These are phyloP conservation scores for Crenichthys baileyi DNA, from an alignment of 2,797 vertebrate genomes.

Conservation along the genomic window DNA sequence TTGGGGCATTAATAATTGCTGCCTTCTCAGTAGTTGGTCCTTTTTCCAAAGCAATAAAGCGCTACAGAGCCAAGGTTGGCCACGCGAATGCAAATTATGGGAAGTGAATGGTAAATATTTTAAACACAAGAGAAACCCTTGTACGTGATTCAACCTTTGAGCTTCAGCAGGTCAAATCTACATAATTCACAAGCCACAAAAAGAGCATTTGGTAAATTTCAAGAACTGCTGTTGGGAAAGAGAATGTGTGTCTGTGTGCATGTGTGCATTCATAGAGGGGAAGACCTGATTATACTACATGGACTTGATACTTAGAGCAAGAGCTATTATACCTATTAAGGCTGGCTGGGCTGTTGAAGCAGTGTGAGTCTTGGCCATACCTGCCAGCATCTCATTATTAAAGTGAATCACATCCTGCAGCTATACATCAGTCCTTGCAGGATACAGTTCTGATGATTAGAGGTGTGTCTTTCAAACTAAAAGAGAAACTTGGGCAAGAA, in stretches of 20 bases:
- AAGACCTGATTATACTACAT: conserved; percentile 73
- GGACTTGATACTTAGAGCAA: conserved; percentile 76
- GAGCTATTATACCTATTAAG: conserved; percentile 82
- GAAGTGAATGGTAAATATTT: conserved; percentile 82
- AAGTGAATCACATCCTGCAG: conserved; percentile 65
- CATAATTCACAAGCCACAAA: conserved; percentile 80
- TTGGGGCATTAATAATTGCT: conserved; percentile 77
- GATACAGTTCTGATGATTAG: conserved; percentile 42
- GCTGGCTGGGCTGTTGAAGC: conserved; percentile 56
- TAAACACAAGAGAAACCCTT: conserved; percentile 71
- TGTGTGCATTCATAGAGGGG: conserved; percentile 18
- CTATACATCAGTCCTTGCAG: conserved; percentile 47
- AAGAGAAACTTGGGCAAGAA: conserved; percentile 28
- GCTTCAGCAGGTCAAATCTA: conserved; percentile 78
- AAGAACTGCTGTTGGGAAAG: conserved; percentile 36
- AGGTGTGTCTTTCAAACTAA: conserved; percentile 22
- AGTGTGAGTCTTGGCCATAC: conserved; percentile 59
- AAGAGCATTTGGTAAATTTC: conserved; percentile 77
- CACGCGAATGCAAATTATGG: conserved; percentile 72
- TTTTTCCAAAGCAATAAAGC: conserved; percentile 56
- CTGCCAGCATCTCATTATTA: conserved; percentile 76
- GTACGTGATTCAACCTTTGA: conserved; percentile 75
- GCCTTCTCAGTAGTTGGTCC: conserved; percentile 62
- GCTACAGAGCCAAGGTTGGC: conserved; percentile 57
- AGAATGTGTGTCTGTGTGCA: conserved; percentile 7